Conservation (phyloP, 2,888 invertebrate species). For the Flabesymbios commensalis region DNA sequence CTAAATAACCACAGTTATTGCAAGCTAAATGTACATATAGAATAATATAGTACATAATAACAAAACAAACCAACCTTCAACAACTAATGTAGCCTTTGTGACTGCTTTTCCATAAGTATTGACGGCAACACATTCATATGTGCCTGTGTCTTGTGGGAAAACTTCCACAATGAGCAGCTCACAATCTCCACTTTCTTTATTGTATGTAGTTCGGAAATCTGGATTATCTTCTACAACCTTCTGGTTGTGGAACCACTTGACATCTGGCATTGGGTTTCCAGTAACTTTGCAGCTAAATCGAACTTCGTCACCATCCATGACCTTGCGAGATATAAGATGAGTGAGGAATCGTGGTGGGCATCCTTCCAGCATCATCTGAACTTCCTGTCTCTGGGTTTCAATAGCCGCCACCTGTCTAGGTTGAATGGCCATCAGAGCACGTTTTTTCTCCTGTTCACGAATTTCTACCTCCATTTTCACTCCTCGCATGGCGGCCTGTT, state of each 20-base stretch:
- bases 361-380: constrained; percentile 29
- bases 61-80: constrained; percentile 40
- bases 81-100: constrained; percentile 65
- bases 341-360: constrained; percentile 31
- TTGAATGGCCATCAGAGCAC: constrained; percentile 12
- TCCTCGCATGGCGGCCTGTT: constrained; percentile 20
- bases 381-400: constrained; percentile 34
- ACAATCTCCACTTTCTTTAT: constrained; percentile 52
- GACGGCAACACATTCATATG: constrained; percentile 92
- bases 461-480: constrained; percentile 30
- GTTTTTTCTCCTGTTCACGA: constrained; percentile 8
- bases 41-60: no score
- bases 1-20: not conserved
- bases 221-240: constrained; percentile 36
- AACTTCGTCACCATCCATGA: constrained; percentile 57
- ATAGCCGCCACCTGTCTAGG: constrained; percentile 26
- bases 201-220: constrained; percentile 52
- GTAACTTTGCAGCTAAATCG: constrained; percentile 66
- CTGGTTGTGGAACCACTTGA: constrained; percentile 95
- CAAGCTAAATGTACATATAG: no score
- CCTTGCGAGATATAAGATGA: constrained; percentile 36
- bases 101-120: constrained; percentile 95
- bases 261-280: constrained; percentile 88
- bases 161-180: constrained; percentile 94
- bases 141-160: constrained; percentile 94